Percentiles rank a stretch among this genome's conserved stretches.
phyloP scores from a whole-genome alignment of 1,140 invertebrate genomes.

The Papilio aristodemus region DNA sequence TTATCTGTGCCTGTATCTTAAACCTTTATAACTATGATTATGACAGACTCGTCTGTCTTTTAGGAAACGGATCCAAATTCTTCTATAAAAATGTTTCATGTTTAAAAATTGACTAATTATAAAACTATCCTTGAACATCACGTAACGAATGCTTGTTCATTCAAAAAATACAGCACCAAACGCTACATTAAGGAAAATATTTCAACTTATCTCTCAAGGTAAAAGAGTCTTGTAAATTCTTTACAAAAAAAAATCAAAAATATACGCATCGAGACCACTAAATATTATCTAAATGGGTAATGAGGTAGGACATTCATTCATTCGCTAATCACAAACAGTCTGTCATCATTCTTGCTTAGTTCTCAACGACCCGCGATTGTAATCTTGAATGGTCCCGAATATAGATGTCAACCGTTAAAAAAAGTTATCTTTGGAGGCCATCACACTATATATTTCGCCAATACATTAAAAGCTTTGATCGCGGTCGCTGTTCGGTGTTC shows the following conservation, averaged over 20 bases:
- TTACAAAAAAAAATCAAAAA: neutral
- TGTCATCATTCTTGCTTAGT: constrained; percentile 27
- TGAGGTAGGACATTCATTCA: constrained; percentile 5
- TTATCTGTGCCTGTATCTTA: constrained; percentile 8
- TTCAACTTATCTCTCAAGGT: neutral
- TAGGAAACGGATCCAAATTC: neutral
- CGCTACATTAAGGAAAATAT: neutral
- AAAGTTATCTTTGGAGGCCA: constrained; percentile 54
- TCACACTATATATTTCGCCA: constrained; percentile 56
- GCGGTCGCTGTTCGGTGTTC: constrained; percentile 62
- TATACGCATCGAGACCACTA: neutral
- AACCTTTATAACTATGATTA: neutral
- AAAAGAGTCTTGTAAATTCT: neutral
- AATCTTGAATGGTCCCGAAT: constrained; percentile 46
- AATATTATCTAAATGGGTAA: constrained; percentile 10
- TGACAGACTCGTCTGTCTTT: neutral
- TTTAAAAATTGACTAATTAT: too few relatives aligned
- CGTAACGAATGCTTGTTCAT: too few relatives aligned
- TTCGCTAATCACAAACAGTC: constrained; percentile 23
- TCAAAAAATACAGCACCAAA: neutral
- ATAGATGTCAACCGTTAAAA: constrained; percentile 57
- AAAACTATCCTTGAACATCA: too few relatives aligned
- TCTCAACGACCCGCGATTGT: constrained; percentile 35
- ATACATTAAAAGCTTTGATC: constrained; percentile 53
- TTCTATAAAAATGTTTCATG: neutral